phyloP scores from a whole-genome alignment of 2,888 invertebrate species.

The Anthophora plumipes region DNA sequence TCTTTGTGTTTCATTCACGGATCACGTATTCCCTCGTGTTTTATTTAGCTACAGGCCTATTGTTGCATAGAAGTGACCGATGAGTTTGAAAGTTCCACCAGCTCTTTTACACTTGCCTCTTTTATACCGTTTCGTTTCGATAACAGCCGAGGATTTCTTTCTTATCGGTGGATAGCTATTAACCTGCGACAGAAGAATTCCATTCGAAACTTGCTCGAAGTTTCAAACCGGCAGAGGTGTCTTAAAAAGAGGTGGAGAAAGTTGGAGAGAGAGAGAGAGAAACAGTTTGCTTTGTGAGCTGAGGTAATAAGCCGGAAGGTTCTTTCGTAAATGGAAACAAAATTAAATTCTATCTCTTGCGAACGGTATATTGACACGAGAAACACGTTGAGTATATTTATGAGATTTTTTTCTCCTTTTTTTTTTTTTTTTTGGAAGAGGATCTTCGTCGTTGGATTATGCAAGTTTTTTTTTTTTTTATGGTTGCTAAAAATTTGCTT shows the following conservation, averaged over 20 bases:
- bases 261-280: not conserved
- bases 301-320: constrained; percentile 51
- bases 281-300: constrained; percentile 50
- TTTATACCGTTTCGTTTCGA: constrained; percentile 6
- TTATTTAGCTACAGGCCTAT: constrained; percentile 9
- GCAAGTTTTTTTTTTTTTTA: too few relatives aligned
- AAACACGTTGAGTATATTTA: constrained; percentile 50
- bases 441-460: too few relatives aligned
- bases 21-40: constrained; percentile 28
- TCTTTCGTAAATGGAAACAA: constrained; percentile 56
- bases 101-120: not conserved
- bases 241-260: not conserved
- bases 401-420: constrained; percentile 28
- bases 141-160: constrained; percentile 22
- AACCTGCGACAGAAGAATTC: constrained; percentile 48
- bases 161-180: constrained; percentile 35
- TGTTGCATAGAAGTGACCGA: constrained; percentile 13
- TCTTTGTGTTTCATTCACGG: constrained; percentile 17
- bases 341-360: constrained; percentile 54
- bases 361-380: constrained; percentile 53
- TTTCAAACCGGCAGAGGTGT: constrained; percentile 30
- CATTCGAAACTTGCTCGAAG: constrained; percentile 58
- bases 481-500: too few relatives aligned
- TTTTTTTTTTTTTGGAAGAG: not conserved
- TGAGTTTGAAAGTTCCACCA: constrained; percentile 1